Percentiles rank a stretch among this genome's conserved stretches.
Evolutionary conservation across 2,888 invertebrate genomes (phyloP).

Genomic region (Phlogophora meticulosa): DNA sequence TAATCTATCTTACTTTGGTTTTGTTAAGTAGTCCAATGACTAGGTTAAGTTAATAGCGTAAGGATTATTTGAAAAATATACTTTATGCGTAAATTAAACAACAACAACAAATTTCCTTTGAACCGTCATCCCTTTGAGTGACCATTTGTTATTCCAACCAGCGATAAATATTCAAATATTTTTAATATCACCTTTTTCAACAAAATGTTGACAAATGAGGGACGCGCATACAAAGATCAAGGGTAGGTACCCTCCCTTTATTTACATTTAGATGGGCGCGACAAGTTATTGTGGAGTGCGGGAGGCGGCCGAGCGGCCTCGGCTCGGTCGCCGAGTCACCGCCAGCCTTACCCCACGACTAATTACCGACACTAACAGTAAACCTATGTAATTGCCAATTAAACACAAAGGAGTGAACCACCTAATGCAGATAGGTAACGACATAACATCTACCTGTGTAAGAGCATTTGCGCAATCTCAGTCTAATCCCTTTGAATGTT

Average conservation of each 20-base stretch:
- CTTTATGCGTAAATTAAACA: neutral
- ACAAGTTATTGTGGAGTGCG: slow-evolving; percentile 81
- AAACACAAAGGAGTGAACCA: slow-evolving; percentile 60
- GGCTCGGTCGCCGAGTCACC: slow-evolving; percentile 58
- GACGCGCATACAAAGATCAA: slow-evolving; percentile 83
- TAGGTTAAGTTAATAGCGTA: neutral
- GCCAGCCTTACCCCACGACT: slow-evolving; percentile 69
- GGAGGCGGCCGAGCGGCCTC: slow-evolving; percentile 57
- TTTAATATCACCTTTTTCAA: slow-evolving; percentile 71
- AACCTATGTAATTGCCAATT: slow-evolving; percentile 72
- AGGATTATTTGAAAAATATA: neutral
- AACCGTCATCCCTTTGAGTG: slow-evolving; percentile 31
- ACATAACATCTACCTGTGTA: slow-evolving; percentile 30
- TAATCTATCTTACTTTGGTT: neutral
- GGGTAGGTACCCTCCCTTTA: slow-evolving; percentile 79
- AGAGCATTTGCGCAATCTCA: slow-evolving; percentile 49
- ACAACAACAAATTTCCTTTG: slow-evolving; percentile 8
- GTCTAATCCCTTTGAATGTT: slow-evolving; percentile 51
- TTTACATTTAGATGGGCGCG: slow-evolving; percentile 88
- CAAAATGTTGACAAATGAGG: slow-evolving; percentile 86
- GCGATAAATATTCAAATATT: slow-evolving; percentile 63
- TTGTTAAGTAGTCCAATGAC: neutral
- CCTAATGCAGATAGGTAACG: slow-evolving; percentile 48
- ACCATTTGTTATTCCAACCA: slow-evolving; percentile 49
- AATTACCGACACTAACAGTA: slow-evolving; percentile 78